These are phyloP conservation scores for Crenichthys baileyi DNA, from an alignment of 2,797 vertebrate genomes.

Conservation along the genomic window DNA sequence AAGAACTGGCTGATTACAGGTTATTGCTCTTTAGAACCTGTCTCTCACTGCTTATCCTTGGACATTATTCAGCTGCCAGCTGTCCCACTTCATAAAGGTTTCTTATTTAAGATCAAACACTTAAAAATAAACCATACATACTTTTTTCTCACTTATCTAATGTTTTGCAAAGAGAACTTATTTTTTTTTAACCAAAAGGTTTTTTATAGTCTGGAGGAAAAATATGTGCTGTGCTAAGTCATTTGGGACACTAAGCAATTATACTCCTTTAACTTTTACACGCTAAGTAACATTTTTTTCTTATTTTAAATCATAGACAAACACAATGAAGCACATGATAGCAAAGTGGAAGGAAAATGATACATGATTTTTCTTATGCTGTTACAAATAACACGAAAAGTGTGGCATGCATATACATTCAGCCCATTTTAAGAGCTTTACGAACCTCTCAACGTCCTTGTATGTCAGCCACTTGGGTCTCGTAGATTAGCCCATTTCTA, in stretches of 20 bases:
- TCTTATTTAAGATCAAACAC: not conserved
- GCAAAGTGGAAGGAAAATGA: not conserved
- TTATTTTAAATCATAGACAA: not conserved
- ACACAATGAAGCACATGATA: not conserved
- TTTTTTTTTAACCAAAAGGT: not conserved
- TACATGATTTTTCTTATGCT: not conserved
- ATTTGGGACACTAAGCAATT: too few relatives aligned
- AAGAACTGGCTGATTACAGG: too few relatives aligned
- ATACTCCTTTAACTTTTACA: too few relatives aligned
- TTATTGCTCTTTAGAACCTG: not conserved
- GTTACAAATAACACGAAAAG: not conserved
- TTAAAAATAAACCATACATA: not conserved
- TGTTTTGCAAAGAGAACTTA: too few relatives aligned
- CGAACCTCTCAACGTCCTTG: not conserved
- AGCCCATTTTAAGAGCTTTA: not conserved
- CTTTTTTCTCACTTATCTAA: not conserved
- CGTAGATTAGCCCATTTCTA: not conserved
- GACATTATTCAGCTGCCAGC: not conserved
- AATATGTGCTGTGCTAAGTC: not conserved
- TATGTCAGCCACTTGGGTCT: not conserved
- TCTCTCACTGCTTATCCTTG: not conserved
- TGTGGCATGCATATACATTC: not conserved
- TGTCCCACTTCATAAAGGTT: not conserved
- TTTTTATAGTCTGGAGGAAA: not conserved
- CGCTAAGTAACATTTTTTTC: not conserved